These are phyloP conservation scores for Ictalurus furcatus DNA, from an alignment of 2,113 vertebrate species.

Conservation along the genomic window DNA sequence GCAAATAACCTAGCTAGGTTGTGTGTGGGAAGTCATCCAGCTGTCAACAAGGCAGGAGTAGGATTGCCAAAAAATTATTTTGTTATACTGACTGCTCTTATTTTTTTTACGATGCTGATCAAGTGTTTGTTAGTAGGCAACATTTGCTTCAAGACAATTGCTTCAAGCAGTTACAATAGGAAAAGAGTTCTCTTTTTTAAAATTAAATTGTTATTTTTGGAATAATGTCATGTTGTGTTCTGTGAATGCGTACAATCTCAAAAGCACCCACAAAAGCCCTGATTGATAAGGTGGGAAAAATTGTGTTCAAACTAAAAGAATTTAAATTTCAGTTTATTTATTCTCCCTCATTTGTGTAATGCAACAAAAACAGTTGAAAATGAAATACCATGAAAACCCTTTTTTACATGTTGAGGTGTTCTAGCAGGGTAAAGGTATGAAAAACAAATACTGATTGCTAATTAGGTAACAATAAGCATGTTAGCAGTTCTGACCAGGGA, in stretches of 20 bases:
- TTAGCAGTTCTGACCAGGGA: background rate
- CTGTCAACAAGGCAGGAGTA: background rate
- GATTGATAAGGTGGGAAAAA: background rate
- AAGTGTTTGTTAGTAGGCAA: background rate
- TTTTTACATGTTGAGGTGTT: background rate
- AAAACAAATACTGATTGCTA: background rate
- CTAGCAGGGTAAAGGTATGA: background rate
- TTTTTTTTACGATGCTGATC: background rate
- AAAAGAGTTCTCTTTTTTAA: background rate
- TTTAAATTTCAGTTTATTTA: background rate
- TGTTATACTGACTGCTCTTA: background rate
- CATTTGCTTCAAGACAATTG: slow-evolving; percentile 1
- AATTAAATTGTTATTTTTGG: background rate
- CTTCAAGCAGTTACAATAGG: background rate
- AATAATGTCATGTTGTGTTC: background rate
- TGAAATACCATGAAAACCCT: background rate
- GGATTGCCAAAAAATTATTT: background rate
- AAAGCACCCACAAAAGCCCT: background rate
- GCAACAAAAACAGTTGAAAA: background rate
- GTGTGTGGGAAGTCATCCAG: slow-evolving; percentile 17
- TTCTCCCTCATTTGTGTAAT: background rate
- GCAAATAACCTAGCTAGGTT: slow-evolving; percentile 11
- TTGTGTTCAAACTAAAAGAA: background rate
- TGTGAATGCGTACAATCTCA: background rate
- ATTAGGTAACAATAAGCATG: background rate